Evolutionary conservation across 2,113 vertebrate species (phyloP), one percentile per base, ranked within the genome.

Genomic region (Hymenochirus boettgeri): DNA sequence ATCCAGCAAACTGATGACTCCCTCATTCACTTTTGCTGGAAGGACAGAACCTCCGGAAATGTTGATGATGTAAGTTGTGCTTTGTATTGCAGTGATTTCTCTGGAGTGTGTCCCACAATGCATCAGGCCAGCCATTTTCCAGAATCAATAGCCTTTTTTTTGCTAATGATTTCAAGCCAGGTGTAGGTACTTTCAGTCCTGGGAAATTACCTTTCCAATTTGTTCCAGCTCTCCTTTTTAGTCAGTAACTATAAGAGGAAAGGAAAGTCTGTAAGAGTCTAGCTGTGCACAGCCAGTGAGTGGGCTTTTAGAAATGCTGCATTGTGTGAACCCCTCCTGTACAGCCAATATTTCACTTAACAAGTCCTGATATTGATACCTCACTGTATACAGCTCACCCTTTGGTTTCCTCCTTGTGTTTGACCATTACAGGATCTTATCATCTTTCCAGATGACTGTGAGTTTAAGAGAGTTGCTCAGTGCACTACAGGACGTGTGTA

Each of bases 1-100:
- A 93, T 98, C 73, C 96, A 98, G 82, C 96, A 98, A 71, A 98
- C 94, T 0, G 96, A 98, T 0, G 96, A 98, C 79, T 97, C 96
- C 10, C 93, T 98, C 71, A 96, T 98, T 62, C 96, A 98, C 81
- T 96, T 98, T 80, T 98, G 95, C 81, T 98, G 95, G 96, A 97
- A 97, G 74, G 96, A 98, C 76, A 82, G 96, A 65, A 95, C 95
- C 3, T 92, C 92, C 0, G 94, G 93, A 24, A 97, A 86, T 0
- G 93, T 96, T 15, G 93, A 97, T 3, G 94, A 98, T 29, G 95
- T 96, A 56, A 92, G 94, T 82, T 19, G 1, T 10, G 17, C 45
- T 46, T 19, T 53, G 24, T 2, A 19, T 1, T 7, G 7, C 18
- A n/a, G 7, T n/a, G 6, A 27, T 25, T 22, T 11, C 45, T 25